Evolutionary conservation across 2,113 vertebrate species (phyloP), one percentile per base, ranked within the genome.

Genomic region (Microtus oregoni): DNA sequence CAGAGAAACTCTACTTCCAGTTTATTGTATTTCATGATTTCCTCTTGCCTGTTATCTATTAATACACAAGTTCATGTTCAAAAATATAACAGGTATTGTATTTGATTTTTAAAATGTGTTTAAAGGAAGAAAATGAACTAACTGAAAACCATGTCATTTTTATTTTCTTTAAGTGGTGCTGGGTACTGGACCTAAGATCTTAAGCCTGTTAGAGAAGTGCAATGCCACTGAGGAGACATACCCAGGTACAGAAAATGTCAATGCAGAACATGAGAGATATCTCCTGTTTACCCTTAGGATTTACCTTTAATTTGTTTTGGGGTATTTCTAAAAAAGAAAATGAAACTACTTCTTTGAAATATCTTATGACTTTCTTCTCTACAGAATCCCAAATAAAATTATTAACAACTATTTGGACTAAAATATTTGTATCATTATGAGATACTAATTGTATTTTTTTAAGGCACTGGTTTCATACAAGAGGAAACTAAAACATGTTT

Each of bases 21-120:
- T 85, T 94, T 94, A 94, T 55, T 88, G 32, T 77, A 38, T 28
- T 91, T 88, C 73, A 70, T 86, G 65, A 79, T 92, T 82, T 86
- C 17, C 76, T 73, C n/a, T 78, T 83, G 68, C 10, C 73, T 72
- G n/a, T 41, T 65, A 81, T 5, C 44, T 79, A 70, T 95, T 41
- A 89, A 52, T 47, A 67, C 26, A 68, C 1, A 92, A 24, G 72
- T 77, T 52, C 28, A 67, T 75, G 38, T 72, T 95, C 1, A 86
- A 94, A 91, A 82, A 85, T 2, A 12, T 14, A 91, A 28, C 20
- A 90, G 32, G 12, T 83, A 67, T 82, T 35, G 50, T 86, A 85
- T 70, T 41, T 90, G 55, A 58, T 58, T 58, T 20, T 73, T 90
- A 92, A 91, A 90, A 78, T 63, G 73, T 17, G 6, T 26, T n/a